Conservation (phyloP, 2,797 vertebrate species). For the Ctenopoma kingsleyae region DNA sequence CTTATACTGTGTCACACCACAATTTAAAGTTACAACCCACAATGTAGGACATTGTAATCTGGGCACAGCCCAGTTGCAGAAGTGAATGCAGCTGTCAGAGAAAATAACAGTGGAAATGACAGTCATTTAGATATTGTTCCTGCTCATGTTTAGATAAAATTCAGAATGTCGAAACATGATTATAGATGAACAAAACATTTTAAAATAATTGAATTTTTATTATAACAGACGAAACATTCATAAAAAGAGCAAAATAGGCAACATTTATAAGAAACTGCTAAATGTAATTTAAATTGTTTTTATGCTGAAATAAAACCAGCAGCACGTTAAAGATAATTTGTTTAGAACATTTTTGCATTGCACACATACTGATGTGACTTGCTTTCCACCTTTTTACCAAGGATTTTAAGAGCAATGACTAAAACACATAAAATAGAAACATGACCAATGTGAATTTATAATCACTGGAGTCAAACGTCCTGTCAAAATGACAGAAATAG, state of each 20-base stretch:
- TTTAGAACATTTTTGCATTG: conserved; percentile 13
- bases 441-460: conserved; percentile 6
- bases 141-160: background rate
- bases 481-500: conserved; percentile 8
- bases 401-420: conserved; percentile 20
- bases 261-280: conserved; percentile 44
- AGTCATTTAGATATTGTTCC: background rate
- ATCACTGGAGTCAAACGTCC: conserved; percentile 11
- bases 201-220: conserved; percentile 67
- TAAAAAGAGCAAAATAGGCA: conserved; percentile 37
- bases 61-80: background rate
- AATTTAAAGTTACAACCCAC: background rate
- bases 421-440: conserved; percentile 18
- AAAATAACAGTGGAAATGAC: background rate
- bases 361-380: background rate
- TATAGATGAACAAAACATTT: background rate
- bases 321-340: conserved; percentile 44
- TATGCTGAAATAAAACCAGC: conserved; percentile 66
- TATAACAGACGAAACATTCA: conserved; percentile 65
- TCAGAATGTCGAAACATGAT: background rate
- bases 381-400: background rate
- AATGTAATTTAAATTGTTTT: conserved; percentile 16
- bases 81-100: background rate
- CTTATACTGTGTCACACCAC: background rate
- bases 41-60: background rate